Evolutionary conservation across 2,113 vertebrate genomes (phyloP).

Genomic region (Entosphenus tridentatus): DNA sequence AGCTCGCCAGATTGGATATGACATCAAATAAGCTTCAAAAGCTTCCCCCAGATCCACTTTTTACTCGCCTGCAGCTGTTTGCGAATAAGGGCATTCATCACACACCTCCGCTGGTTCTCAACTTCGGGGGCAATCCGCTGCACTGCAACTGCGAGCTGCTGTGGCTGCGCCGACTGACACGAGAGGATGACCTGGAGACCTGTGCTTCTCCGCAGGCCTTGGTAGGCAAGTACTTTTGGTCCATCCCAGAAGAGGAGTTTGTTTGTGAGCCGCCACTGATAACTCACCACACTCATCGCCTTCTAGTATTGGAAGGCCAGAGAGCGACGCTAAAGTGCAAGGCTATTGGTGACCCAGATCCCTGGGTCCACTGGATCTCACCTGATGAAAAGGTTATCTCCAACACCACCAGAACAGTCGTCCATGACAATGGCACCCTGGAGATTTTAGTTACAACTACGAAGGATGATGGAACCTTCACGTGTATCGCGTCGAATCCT

Average conservation of each 20-base stretch:
- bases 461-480: conserved; percentile 46
- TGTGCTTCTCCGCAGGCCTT: conserved; percentile 34
- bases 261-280: conserved; percentile 44
- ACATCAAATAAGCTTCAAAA: conserved; percentile 89
- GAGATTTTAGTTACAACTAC: conserved; percentile 35
- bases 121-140: conserved; percentile 69
- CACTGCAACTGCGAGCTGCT: conserved; percentile 49
- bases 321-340: conserved; percentile 56
- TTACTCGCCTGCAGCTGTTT: conserved; percentile 54
- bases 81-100: conserved; percentile 43
- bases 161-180: conserved; percentile 34
- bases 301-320: conserved; percentile 32
- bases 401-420: conserved; percentile 41
- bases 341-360: conserved; percentile 70
- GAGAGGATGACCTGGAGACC: conserved; percentile 42
- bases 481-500: conserved; percentile 76
- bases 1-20: conserved; percentile 68
- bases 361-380: conserved; percentile 64
- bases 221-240: conserved; percentile 47
- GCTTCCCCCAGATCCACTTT: conserved; percentile 72
- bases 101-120: conserved; percentile 53
- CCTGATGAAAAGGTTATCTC: conserved; percentile 60
- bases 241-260: conserved; percentile 43
- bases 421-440: conserved; percentile 59
- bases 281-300: conserved; percentile 32